Percentiles rank a stretch among this genome's conserved stretches.
These are phyloP conservation scores for Merluccius polli DNA, from an alignment of 2,797 vertebrate genomes.

Conservation along the genomic window DNA sequence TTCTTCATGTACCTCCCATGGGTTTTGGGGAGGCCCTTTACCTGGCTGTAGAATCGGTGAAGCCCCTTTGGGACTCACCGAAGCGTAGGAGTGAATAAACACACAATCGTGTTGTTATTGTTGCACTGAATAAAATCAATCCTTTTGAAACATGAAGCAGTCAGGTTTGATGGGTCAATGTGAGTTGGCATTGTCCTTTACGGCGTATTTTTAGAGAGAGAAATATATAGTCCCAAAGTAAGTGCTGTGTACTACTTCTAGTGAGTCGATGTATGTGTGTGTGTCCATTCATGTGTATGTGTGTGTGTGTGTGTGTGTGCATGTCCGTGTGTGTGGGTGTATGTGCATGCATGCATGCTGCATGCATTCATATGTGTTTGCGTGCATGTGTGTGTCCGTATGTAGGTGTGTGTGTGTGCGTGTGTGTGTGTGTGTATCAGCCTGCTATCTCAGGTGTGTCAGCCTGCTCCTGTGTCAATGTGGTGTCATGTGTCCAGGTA, in stretches of 20 bases:
- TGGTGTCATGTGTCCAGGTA: slow-evolving; percentile 54
- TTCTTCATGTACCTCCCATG: background rate
- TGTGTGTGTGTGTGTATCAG: background rate
- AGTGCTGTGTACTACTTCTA: background rate
- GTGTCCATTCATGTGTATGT: no score
- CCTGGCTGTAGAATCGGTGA: background rate
- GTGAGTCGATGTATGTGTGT: background rate
- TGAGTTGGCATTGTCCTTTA: background rate
- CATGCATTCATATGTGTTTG: no score
- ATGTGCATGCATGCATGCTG: no score
- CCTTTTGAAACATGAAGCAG: background rate
- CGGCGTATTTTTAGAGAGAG: background rate
- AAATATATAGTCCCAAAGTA: background rate
- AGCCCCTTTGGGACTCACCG: background rate
- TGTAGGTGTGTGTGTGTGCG: no score
- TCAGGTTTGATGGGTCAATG: background rate
- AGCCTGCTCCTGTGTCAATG: slow-evolving; percentile 49
- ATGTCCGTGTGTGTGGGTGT: no score
- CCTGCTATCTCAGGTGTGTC: slow-evolving; percentile 42
- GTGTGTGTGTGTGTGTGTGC: no score
- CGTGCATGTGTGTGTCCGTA: no score
- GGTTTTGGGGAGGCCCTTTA: no score
- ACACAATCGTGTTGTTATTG: background rate
- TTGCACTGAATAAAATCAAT: background rate
- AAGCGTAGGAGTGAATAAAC: no score